Base-by-base conservation (phyloP, 1,140 invertebrate species). In the Lordiphosa mommai region DNA sequence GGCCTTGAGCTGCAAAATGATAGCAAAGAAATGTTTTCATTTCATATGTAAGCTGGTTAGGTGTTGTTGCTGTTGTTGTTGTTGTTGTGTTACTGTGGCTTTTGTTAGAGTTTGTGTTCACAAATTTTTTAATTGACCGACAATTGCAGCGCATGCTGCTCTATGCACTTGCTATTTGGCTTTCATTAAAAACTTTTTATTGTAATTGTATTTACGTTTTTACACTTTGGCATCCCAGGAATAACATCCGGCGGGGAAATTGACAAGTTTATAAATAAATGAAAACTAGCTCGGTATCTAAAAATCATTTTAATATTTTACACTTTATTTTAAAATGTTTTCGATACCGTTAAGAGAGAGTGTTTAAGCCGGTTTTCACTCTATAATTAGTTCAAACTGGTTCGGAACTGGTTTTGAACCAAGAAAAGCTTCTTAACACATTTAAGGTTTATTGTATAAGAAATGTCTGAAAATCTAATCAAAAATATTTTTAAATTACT, bases 1-100 rank as follows among this genome's bases (percentile, higher is more conserved):
- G 77, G 76, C 58, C 76, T 71, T 47, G 76, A 84, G 61, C 76
- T 80, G 58, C 2, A 61, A 55, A 30, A 55, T 27, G 37, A 9
- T 32, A 49, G n/a, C 12, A 27, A 17, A 44, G 20, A 49, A 49
- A 58, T 50, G 27, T 1, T 34, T 40, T 13, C 14, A 23, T 14
- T 12, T 27, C 9, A 14, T 20, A 30, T 23, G 23, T 23, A 10
- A 5, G 17, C 17, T 5, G 12, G 41, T n/a, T 17, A 27, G 30
- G 34, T 34, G 20, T 6, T 13, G 34, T 46, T 43, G 12, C 5
- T 29, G 32, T 7, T 37, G 56, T 4, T 37, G 27, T 29, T 58
- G 66, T 58, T 17, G 48, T 51, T 38, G n/a, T 29, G 14, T 32
- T 48, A 43, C 36, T 27, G 20, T 12, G 17, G 32, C 17, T 57